Conservation (phyloP, 92 coral and sea anemone genomes). For the Palythoa caribaeorum region DNA sequence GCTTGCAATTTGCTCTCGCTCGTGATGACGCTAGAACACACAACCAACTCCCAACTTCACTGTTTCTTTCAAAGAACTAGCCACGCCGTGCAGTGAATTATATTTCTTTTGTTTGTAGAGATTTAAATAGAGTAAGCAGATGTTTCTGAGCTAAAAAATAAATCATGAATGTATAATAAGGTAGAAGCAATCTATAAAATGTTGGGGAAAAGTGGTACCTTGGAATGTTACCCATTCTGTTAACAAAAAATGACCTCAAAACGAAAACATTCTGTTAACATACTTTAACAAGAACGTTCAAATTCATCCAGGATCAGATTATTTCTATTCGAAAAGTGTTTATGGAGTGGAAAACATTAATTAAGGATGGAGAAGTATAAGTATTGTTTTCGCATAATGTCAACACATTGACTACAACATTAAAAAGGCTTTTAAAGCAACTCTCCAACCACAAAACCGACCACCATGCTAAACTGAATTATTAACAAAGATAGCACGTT, state of each 20-base stretch:
- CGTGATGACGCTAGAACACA: constrained; percentile 56
- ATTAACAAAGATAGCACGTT: constrained; percentile 76
- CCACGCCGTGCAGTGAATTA: constrained; percentile 99
- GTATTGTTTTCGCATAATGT: constrained; percentile 94
- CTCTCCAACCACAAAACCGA: constrained; percentile 77
- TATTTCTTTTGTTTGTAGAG: constrained; percentile 99
- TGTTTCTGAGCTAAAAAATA: constrained; percentile 99
- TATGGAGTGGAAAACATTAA: constrained; percentile 90
- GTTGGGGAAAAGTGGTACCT: constrained; percentile 56
- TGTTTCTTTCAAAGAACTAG: constrained; percentile 92
- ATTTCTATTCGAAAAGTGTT: constrained; percentile 77
- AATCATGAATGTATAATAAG: constrained; percentile 97
- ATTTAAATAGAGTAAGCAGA: constrained; percentile 99
- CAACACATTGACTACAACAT: constrained; percentile 97
- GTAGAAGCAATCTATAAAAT: constrained; percentile 33
- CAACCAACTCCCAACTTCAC: constrained; percentile 67
- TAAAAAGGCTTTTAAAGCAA: constrained; percentile 83
- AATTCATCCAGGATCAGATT: constrained; percentile 49
- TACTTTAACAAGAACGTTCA: constrained; percentile 46
- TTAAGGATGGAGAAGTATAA: constrained; percentile 88
- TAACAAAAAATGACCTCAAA: constrained; percentile 54
- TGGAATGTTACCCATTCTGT: constrained; percentile 50
- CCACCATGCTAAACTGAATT: constrained; percentile 71
- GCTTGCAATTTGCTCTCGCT: constrained; percentile 26
- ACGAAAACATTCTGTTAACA: constrained; percentile 53